Base-by-base conservation (phyloP, 2,888 invertebrate genomes). In the Dioctria rufipes region DNA sequence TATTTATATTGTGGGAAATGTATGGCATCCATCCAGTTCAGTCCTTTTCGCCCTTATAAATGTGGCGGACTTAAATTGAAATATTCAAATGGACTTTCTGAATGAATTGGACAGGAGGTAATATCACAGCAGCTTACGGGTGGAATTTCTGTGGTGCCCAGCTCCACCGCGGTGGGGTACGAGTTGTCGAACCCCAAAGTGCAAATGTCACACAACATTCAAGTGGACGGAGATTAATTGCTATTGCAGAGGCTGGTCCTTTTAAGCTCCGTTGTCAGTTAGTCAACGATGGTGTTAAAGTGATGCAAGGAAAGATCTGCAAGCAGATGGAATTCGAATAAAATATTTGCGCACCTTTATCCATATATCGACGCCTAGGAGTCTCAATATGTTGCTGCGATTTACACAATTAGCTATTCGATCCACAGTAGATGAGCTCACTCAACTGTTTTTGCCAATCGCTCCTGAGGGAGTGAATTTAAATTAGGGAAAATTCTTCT, bases 221-320 rank as follows among this genome's bases (percentile, higher is more conserved):
- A 83, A 83, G 63, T 80, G 82, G 82, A 83, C 82, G 80, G 80
- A 83, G 83, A 83, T 83, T 83, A 83, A 83, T 83, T 82, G 83
- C 81, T 82, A 61, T 82, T 81, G 80, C 80, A 58, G 75, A 65
- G 63, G 69, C 67, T 43, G 80, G 67, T 75, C 80, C 78, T 71
- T 80, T 82, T 54, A 82, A 80, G 78, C 54, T 58, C 49, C 77
- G 63, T 63, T 77, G 77, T 77, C 77, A 77, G 77, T 77, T 77
- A 77, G 61, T 77, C 77, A 63, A 49, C 77, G 63, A 77, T 37
- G 63, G 77, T 77, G 63, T 77, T 46, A 63, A 43, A 63, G 11
- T 46, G 39, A 39, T 37, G 40, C 43, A 77, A 77, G 40, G 63
- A 77, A 25, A 25, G 25, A 25, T 49, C 8, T 13, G 37, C 63